Conservation (phyloP, 2,113 vertebrate genomes). For the Stomatorhinus ivindoensis region DNA sequence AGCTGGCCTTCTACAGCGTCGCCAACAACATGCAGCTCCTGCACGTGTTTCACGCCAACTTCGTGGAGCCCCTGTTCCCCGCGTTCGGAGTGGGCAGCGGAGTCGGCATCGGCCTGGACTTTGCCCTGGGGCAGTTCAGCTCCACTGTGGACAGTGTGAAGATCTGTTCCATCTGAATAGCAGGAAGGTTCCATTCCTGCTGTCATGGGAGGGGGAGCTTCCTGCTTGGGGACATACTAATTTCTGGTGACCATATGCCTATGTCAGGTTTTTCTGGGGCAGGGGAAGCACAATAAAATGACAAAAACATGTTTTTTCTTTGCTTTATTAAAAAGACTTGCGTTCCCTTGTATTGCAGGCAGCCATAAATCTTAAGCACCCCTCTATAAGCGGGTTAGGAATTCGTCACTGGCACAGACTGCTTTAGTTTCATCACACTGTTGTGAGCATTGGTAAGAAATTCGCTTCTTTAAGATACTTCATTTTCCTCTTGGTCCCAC, state of each 20-base stretch:
- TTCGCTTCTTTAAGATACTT: background rate
- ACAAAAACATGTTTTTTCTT: slow-evolving; percentile 16
- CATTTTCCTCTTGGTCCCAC: background rate
- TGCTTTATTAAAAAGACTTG: slow-evolving; percentile 48
- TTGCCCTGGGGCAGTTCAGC: slow-evolving; percentile 59
- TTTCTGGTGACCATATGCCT: background rate
- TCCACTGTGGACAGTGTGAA: slow-evolving; percentile 58
- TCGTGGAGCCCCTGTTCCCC: slow-evolving; percentile 55
- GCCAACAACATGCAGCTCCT: slow-evolving; percentile 58
- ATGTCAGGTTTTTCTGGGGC: background rate
- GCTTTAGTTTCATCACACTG: background rate
- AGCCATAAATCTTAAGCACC: slow-evolving; percentile 32
- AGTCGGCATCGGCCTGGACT: slow-evolving; percentile 61
- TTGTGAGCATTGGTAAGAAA: slow-evolving; percentile 18
- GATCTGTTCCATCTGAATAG: slow-evolving; percentile 55
- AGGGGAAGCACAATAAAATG: background rate
- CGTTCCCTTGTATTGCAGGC: background rate
- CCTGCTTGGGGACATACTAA: background rate
- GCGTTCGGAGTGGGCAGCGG: slow-evolving; percentile 60
- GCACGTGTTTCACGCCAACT: slow-evolving; percentile 60
- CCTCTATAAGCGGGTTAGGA: background rate
- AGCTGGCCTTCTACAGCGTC: slow-evolving; percentile 63
- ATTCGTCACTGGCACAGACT: background rate
- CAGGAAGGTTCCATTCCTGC: background rate
- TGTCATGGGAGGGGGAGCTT: background rate